Evolutionary conservation across 2,113 vertebrate species (phyloP).

Genomic region (Tiliqua scincoides): DNA sequence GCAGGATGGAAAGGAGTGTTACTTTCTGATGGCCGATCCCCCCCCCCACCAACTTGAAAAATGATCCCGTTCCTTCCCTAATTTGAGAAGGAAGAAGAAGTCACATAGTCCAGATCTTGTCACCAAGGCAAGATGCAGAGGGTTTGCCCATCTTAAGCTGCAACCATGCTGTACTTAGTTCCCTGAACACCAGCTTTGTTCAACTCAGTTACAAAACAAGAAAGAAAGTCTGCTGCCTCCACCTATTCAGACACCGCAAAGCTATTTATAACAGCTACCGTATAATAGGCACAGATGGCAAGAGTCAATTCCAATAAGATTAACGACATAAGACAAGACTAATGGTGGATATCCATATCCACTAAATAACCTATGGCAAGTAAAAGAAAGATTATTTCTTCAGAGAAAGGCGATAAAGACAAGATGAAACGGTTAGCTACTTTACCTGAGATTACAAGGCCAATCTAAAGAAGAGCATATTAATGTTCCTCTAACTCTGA

Average conservation of each 20-base stretch:
- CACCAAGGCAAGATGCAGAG: no score
- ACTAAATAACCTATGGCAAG: slow-evolving; percentile 66
- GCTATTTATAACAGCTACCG: slow-evolving; percentile 60
- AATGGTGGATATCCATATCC: slow-evolving; percentile 61
- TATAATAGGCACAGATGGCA: slow-evolving; percentile 66
- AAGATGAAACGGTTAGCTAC: slow-evolving; percentile 71
- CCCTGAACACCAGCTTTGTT: not conserved
- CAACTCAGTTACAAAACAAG: not conserved
- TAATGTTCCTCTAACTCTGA: slow-evolving; percentile 61
- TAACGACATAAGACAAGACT: slow-evolving; percentile 65
- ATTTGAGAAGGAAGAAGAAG: no score
- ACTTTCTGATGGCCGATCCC: no score
- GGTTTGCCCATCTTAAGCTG: no score
- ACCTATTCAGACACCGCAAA: slow-evolving; percentile 48
- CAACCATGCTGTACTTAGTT: not conserved
- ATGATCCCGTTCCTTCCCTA: no score
- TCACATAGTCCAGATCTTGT: no score
- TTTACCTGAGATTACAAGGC: slow-evolving; percentile 66
- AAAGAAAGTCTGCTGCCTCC: slow-evolving; percentile 15
- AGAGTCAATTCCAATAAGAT: slow-evolving; percentile 72
- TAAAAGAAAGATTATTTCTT: slow-evolving; percentile 73
- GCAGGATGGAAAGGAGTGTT: no score
- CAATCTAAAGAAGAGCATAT: slow-evolving; percentile 67
- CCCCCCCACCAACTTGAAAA: no score
- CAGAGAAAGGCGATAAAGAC: slow-evolving; percentile 67